Evolutionary conservation across 2,113 vertebrate genomes (phyloP).

Genomic region (Stigmatopora argus): DNA sequence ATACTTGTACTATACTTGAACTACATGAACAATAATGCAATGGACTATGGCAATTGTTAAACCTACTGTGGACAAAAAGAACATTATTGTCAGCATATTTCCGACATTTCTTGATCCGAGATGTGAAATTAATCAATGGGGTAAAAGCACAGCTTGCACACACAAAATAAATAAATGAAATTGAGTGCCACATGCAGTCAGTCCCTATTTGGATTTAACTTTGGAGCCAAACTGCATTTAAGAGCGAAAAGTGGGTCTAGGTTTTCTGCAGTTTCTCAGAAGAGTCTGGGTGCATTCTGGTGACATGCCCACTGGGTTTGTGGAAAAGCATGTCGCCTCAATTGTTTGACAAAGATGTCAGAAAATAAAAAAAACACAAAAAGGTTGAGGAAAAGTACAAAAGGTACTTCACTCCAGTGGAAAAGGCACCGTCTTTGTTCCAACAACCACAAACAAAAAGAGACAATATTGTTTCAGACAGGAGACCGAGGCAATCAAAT

Average conservation of each 20-base stretch:
- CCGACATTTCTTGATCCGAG: conserved; percentile 27
- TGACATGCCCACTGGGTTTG: conserved; percentile 14
- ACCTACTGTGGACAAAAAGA: conserved; percentile 1
- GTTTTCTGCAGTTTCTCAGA: conserved; percentile 7
- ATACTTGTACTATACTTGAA: no score
- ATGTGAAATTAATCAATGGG: conserved; percentile 30
- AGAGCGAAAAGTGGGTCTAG: conserved; percentile 19
- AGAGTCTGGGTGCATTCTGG: conserved; percentile 3
- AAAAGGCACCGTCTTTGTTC: conserved; percentile 9
- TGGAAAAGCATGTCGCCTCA: conserved; percentile 15
- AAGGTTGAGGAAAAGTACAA: conserved; percentile 19
- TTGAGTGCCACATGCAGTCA: conserved; percentile 13
- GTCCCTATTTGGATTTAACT: conserved; percentile 14
- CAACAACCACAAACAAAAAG: conserved; percentile 11
- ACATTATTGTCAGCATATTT: conserved; percentile 17
- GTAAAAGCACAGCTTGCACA: conserved; percentile 19
- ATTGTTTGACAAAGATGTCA: background rate
- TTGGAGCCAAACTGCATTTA: conserved; percentile 1
- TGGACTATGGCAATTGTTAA: conserved; percentile 8
- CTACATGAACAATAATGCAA: background rate
- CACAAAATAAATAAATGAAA: conserved; percentile 6
- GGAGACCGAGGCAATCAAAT: background rate
- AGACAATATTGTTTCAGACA: conserved; percentile 1
- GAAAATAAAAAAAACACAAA: conserved; percentile 6
- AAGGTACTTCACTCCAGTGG: conserved; percentile 8